A percentile compares a stretch with the other conserved stretches of the same genome.
Conservation (phyloP, 2,797 vertebrate genomes). For the Ciconia nigra region DNA sequence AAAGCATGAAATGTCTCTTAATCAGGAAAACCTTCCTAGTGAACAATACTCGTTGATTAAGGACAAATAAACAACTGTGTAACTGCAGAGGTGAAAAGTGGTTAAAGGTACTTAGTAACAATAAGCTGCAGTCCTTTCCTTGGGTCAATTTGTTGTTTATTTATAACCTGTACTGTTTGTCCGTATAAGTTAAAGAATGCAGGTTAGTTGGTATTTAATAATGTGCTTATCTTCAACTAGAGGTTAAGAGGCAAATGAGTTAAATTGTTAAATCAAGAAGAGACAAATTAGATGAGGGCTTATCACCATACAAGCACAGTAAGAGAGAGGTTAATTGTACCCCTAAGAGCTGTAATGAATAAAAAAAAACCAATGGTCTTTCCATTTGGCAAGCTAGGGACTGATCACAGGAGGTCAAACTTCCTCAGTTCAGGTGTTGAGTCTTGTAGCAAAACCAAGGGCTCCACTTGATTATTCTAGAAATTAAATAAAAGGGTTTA, state of each 20-base stretch:
- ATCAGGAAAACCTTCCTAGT: not conserved
- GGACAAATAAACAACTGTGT: not conserved
- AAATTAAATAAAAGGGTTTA: not conserved
- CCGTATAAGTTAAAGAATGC: not conserved
- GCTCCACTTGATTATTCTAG: not conserved
- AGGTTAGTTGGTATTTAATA: not conserved
- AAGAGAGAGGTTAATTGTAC: not conserved
- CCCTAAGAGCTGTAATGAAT: not conserved
- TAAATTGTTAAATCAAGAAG: not conserved
- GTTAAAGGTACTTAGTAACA: not conserved
- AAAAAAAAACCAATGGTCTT: not conserved
- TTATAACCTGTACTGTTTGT: not conserved
- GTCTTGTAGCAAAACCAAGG: not conserved
- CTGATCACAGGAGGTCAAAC: not conserved
- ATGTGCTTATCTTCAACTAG: not conserved
- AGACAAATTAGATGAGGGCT: not conserved
- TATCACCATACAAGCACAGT: not conserved
- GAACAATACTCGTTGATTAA: not conserved
- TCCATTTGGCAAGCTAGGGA: not conserved
- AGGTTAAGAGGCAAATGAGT: not conserved
- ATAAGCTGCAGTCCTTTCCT: not conserved
- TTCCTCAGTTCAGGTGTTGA: not conserved
- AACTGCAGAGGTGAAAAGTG: not conserved
- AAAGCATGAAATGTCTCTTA: not conserved
- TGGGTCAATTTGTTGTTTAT: not conserved